Percentiles rank a stretch among this genome's conserved stretches.
Conservation (phyloP, 2,113 vertebrate species). For the Lophochroa leadbeateri region DNA sequence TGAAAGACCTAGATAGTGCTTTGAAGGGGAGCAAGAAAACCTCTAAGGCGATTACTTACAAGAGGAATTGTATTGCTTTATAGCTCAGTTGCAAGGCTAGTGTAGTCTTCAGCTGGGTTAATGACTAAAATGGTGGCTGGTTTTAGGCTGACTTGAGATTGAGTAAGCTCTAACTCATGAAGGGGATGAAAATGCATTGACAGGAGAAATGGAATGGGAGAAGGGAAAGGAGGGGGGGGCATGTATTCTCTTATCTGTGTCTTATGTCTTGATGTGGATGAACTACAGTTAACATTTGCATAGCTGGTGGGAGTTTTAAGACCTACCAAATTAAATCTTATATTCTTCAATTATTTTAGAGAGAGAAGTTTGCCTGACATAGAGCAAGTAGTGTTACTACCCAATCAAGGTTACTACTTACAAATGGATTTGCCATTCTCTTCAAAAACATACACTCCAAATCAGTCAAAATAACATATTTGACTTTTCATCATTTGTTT, state of each 20-base stretch:
- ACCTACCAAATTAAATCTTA: not conserved
- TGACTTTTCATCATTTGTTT: not conserved
- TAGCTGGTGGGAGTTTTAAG: not conserved
- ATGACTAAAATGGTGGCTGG: not conserved
- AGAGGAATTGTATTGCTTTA: not conserved
- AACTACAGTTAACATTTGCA: not conserved
- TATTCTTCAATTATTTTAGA: not conserved
- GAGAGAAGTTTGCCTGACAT: not conserved
- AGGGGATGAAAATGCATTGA: not conserved
- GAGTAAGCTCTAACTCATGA: not conserved
- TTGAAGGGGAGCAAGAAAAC: not conserved
- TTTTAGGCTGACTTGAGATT: not conserved
- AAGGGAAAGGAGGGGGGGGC: not conserved
- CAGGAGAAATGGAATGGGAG: not conserved
- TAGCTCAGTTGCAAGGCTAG: not conserved
- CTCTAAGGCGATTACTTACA: not conserved
- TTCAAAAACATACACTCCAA: not conserved
- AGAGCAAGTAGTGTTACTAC: rapidly evolving
- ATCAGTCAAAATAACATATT: not conserved
- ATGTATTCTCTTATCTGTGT: not conserved
- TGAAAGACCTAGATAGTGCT: not conserved
- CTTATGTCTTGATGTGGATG: not conserved
- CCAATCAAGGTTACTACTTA: not conserved
- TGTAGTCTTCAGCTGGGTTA: rapidly evolving
- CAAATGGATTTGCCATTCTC: not conserved